Evolutionary conservation across 23 tunicate species (phyloP).

Genomic region (Halocynthia roretzi): DNA sequence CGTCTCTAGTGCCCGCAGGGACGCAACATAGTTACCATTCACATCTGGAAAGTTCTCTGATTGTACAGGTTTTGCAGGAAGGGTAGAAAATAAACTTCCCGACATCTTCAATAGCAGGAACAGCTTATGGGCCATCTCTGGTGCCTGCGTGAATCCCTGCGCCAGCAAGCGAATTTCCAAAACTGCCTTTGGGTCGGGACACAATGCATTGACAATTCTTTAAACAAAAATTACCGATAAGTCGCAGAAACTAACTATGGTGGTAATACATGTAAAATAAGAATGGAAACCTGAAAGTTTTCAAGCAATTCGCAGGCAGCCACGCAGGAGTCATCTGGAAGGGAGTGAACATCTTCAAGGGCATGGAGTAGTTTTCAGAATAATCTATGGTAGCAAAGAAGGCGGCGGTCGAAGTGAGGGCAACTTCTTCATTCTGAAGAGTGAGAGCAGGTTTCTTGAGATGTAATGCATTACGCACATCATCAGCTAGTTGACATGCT

Average conservation of each 20-base stretch:
- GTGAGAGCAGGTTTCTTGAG: slow-evolving; percentile 36
- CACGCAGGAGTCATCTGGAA: slow-evolving; percentile 14
- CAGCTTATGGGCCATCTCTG: slow-evolving; percentile 51
- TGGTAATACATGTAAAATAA: neutral
- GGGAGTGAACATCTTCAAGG: slow-evolving; percentile 9
- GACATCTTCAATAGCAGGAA: slow-evolving; percentile 41
- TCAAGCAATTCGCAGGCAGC: slow-evolving; percentile 43
- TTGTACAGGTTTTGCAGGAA: slow-evolving; percentile 17
- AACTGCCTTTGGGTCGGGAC: slow-evolving; percentile 45
- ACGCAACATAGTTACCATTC: slow-evolving; percentile 27
- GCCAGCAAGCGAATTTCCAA: slow-evolving; percentile 67
- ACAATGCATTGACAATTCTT: slow-evolving; percentile 43
- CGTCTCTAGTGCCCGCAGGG: slow-evolving; percentile 47
- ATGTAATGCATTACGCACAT: slow-evolving; percentile 50
- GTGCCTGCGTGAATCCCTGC: slow-evolving; percentile 88
- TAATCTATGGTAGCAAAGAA: slow-evolving; percentile 64
- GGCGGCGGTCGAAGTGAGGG: slow-evolving; percentile 60
- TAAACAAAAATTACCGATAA: neutral
- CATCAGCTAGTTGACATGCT: slow-evolving; percentile 62
- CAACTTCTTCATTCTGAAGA: slow-evolving; percentile 74
- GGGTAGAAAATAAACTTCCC: slow-evolving; percentile 47
- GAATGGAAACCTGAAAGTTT: slow-evolving; percentile 47
- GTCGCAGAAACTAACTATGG: neutral
- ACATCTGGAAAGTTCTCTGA: neutral
- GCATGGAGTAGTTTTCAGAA: neutral